Evolutionary conservation across 2,797 vertebrate genomes (phyloP).

Genomic region (Erithacus rubecula): DNA sequence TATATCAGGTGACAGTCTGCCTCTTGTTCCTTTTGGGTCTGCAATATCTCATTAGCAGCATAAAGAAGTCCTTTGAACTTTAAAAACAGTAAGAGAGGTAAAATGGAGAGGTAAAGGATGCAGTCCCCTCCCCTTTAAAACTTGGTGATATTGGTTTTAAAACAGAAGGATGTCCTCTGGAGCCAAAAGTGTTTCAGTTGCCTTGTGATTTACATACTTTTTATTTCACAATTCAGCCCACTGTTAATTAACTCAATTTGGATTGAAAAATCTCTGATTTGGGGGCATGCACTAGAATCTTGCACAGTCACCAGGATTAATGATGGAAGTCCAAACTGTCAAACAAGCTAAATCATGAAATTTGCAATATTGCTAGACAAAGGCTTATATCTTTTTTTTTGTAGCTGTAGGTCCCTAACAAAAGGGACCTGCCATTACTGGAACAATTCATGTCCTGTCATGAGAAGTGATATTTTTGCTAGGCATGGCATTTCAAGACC

Average conservation of each 20-base stretch:
- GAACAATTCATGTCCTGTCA: neutral
- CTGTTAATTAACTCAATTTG: conserved; percentile 40
- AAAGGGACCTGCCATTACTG: neutral
- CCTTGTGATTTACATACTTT: neutral
- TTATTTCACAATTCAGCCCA: neutral
- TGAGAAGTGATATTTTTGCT: neutral
- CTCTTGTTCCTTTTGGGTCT: neutral
- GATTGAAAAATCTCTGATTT: conserved; percentile 2
- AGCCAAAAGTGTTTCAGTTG: neutral
- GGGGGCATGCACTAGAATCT: neutral
- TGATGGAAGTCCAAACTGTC: neutral
- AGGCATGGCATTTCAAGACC: neutral
- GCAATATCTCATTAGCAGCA: neutral
- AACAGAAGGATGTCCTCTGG: neutral
- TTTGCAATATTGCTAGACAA: neutral
- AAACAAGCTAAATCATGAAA: conserved; percentile 24
- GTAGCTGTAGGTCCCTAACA: neutral
- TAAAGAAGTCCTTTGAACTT: neutral
- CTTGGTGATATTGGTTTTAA: neutral
- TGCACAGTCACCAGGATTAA: conserved; percentile 17
- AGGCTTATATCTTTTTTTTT: neutral
- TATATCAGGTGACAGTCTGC: neutral
- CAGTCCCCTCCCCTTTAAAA: neutral
- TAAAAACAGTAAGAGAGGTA: neutral
- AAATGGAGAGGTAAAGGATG: neutral